phyloP scores from a whole-genome alignment of 2,888 invertebrate species.

The Linyphia triangularis region DNA sequence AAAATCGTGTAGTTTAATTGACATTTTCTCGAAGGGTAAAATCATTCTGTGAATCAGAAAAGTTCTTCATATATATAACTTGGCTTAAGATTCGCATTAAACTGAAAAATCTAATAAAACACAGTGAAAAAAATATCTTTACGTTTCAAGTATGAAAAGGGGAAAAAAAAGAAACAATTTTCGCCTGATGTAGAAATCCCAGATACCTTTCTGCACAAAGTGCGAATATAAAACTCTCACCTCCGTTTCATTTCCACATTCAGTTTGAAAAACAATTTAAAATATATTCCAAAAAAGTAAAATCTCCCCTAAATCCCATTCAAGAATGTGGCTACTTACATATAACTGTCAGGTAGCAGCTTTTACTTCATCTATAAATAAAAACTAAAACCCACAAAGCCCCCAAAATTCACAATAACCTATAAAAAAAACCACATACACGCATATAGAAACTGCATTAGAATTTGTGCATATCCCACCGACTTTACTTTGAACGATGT shows the following conservation, averaged over 20 bases:
- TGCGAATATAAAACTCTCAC: no score
- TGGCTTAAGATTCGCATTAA: no score
- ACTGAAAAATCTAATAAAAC: no score
- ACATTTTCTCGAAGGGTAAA: no score
- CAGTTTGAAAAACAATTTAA: neutral
- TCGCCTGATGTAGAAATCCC: no score
- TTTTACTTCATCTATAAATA: conserved; percentile 5
- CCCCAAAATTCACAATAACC: neutral
- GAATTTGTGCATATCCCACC: conserved; percentile 42
- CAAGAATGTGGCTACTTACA: neutral
- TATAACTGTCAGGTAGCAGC: neutral
- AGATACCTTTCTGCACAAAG: no score
- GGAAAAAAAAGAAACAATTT: no score
- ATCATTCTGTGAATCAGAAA: no score
- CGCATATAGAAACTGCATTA: neutral
- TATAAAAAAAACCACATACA: neutral
- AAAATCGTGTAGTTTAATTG: no score
- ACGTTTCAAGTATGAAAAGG: no score
- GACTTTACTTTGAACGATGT: conserved; percentile 20
- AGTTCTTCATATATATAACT: no score
- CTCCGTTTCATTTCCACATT: neutral
- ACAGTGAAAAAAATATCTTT: no score
- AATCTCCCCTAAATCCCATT: neutral
- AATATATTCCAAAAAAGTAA: neutral
- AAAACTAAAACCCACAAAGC: neutral